phyloP scores from a whole-genome alignment of 2,888 invertebrate species.

The Acanthoscelides obtectus region DNA sequence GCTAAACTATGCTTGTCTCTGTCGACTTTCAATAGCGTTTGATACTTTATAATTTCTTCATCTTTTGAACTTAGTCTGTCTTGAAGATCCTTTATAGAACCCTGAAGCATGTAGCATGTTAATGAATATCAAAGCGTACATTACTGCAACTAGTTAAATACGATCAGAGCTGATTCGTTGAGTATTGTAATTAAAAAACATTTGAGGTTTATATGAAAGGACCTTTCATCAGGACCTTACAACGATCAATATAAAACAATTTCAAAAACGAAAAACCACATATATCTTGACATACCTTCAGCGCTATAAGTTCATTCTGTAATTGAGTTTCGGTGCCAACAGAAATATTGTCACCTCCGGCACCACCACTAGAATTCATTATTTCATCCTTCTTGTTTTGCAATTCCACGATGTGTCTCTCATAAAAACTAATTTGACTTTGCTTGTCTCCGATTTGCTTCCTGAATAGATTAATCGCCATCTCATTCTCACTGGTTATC shows the following conservation, averaged over 20 bases:
- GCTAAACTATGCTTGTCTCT: constrained; percentile 58
- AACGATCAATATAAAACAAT: neutral
- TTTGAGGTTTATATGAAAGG: too few relatives aligned
- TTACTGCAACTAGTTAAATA: too few relatives aligned
- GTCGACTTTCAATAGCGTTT: constrained; percentile 58
- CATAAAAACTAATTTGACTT: constrained; percentile 42
- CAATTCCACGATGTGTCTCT: constrained; percentile 41
- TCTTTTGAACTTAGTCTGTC: constrained; percentile 60
- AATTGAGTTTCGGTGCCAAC: constrained; percentile 12
- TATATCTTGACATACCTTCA: constrained; percentile 22
- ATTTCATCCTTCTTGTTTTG: constrained; percentile 32
- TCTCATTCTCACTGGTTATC: constrained; percentile 34
- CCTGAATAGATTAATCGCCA: constrained; percentile 36
- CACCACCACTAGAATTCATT: constrained; percentile 14
- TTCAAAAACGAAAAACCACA: neutral
- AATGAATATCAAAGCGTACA: neutral
- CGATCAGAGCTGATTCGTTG: too few relatives aligned
- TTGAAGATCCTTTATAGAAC: constrained; percentile 53
- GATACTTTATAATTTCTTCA: constrained; percentile 57
- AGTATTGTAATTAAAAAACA: too few relatives aligned
- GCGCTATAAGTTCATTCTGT: constrained; percentile 23
- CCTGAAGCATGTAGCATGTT: constrained; percentile 21
- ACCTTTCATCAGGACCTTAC: too few relatives aligned
- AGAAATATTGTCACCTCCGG: constrained; percentile 27
- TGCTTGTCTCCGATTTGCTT: constrained; percentile 43